Evolutionary conservation across 2,797 vertebrate genomes (phyloP), one percentile per base, ranked within the genome.

Genomic region (Chromobotia macracanthus): DNA sequence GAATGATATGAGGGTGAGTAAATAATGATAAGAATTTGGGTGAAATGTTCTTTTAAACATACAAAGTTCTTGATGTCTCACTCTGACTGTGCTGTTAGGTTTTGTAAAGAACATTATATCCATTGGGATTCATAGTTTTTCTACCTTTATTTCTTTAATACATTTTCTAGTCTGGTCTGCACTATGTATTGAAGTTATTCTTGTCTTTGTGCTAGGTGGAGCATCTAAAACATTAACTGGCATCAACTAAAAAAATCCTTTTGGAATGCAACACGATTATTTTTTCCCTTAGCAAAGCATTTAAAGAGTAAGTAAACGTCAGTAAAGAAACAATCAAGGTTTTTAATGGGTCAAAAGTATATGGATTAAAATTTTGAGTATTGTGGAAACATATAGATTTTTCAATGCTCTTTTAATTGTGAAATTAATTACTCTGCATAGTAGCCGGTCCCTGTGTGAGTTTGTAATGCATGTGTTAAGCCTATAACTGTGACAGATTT

Each of bases 401-500:
- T 81, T 61, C 67, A 66, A 41, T 63, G 77, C 68, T 84, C 72
- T 79, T 77, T 64, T 60, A 75, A 82, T 84, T 82, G 75, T 79
- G 67, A 79, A 86, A 86, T 84, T 80, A 82, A 77, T 85, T 83
- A 84, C 69, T 56, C 61, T 63, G 71, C 68, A 72, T 85, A 50
- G 64, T 75, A 78, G 25, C 70, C 35, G n/a, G 64, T 74, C 71
- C 84, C 72, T 18, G 55, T 69, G 80, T 82, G 84, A 44, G 80
- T 67, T 67, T 82, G 82, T 81, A 86, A 86, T 84, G 84, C 82
- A 82, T 82, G 71, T 73, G 82, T 82, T 73, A 78, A 83, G 84
- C 82, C 61, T 83, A 71, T 82, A 85, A 82, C 76, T 80, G 79
- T 87, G 84, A 87, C 85, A 87, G 85, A 87, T 87, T 87, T 83